Evolutionary conservation across 2,797 vertebrate species (phyloP).

Genomic region (Lerista edwardsae): DNA sequence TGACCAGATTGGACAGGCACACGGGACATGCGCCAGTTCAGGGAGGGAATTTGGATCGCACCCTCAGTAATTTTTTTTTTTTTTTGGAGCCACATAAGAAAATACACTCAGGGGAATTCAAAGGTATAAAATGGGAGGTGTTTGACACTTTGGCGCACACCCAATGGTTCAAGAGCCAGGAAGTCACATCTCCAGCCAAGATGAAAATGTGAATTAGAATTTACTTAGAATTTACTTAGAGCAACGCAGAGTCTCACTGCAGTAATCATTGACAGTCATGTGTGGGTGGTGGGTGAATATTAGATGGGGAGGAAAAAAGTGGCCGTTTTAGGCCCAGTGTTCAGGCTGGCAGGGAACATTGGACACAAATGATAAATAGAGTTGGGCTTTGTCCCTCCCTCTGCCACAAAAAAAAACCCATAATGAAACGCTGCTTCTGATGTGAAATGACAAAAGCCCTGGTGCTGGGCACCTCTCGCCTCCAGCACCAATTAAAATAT

Average conservation of each 20-base stretch:
- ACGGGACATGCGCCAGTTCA: too few relatives aligned
- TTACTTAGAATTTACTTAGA: too few relatives aligned
- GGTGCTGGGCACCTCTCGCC: conserved; percentile 19
- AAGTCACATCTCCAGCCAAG: not conserved
- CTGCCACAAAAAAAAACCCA: too few relatives aligned
- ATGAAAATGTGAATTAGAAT: not conserved
- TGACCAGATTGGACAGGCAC: too few relatives aligned
- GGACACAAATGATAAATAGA: not conserved
- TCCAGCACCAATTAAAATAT: conserved; percentile 47
- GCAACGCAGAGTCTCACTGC: not conserved
- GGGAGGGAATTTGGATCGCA: too few relatives aligned
- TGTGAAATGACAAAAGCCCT: conserved; percentile 26
- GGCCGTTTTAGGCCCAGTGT: not conserved
- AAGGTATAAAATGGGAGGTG: not conserved
- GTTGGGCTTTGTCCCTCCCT: not conserved
- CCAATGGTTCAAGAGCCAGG: not conserved
- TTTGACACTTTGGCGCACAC: not conserved
- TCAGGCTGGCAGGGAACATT: conserved; percentile 2
- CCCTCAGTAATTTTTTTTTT: not conserved
- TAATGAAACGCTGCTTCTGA: conserved; percentile 7
- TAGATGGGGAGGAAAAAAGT: not conserved
- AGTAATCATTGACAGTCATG: not conserved
- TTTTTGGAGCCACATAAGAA: not conserved
- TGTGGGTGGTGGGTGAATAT: not conserved
- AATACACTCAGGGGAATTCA: not conserved